These are phyloP conservation scores for Lamellibrachia luymesi DNA, from an alignment of 1,140 invertebrate species.

Conservation along the genomic window DNA sequence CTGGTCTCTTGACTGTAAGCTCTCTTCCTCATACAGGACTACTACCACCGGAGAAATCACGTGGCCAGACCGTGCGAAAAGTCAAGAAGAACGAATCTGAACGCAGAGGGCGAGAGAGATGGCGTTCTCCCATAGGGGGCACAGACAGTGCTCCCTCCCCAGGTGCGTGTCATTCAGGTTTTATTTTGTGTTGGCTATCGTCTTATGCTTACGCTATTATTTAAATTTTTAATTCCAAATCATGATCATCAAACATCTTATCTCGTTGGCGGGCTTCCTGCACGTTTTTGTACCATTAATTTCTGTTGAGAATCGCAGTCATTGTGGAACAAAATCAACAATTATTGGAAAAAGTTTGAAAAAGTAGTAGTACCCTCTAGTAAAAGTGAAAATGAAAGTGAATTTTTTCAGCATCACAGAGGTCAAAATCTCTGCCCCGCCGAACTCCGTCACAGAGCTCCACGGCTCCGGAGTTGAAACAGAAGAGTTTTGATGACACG, in stretches of 20 bases:
- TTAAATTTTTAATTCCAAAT: background rate
- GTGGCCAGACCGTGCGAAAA: constrained; percentile 87
- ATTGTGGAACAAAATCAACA: background rate
- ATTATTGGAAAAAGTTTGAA: background rate
- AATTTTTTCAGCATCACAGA: constrained; percentile 1
- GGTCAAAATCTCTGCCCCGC: background rate
- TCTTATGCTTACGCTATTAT: background rate
- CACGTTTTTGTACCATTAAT: too few species aligned
- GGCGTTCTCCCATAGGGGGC: background rate
- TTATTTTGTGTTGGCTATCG: background rate
- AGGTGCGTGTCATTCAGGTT: background rate
- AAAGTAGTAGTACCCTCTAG: too few species aligned
- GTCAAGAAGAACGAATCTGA: constrained; percentile 66
- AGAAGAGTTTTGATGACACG: background rate
- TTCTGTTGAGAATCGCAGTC: background rate
- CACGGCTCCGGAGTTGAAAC: background rate
- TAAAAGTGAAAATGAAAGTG: background rate
- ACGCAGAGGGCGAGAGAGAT: constrained; percentile 40
- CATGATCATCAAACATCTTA: too few species aligned
- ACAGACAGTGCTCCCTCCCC: background rate
- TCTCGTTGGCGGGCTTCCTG: too few species aligned
- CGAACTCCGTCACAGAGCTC: background rate
- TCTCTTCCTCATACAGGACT: constrained; percentile 62
- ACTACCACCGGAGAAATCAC: constrained; percentile 69
- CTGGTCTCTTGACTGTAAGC: background rate